A percentile compares a stretch with the other conserved stretches of the same genome.
phyloP scores from a whole-genome alignment of 92 coral and sea anemone species.

The Epizoanthus rinbou region DNA sequence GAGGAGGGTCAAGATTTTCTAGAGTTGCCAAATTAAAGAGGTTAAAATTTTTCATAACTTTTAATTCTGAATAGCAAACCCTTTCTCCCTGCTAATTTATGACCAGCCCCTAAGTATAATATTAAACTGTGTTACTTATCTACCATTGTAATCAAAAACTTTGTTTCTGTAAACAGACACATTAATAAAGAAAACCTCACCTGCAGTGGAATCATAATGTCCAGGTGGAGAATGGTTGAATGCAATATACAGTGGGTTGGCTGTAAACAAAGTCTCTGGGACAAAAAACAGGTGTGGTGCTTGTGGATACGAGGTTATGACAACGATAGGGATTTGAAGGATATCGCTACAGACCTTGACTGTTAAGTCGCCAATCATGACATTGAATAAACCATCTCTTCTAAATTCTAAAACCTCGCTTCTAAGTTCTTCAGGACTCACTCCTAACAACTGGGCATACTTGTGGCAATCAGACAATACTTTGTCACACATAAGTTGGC shows the following conservation, averaged over 20 bases:
- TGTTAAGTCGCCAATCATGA: conserved; percentile 59
- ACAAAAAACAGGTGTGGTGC: conserved; percentile 57
- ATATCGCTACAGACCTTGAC: conserved; percentile 65
- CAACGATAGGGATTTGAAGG: conserved; percentile 67
- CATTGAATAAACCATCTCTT: conserved; percentile 57
- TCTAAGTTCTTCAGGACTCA: conserved; percentile 16
- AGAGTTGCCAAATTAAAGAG: no score
- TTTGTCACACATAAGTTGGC: conserved; percentile 46
- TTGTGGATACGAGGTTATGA: conserved; percentile 54
- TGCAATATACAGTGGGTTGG: conserved; percentile 59
- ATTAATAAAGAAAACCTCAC: conserved; percentile 21
- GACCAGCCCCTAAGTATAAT: no score
- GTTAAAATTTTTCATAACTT: no score
- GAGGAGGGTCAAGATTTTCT: no score
- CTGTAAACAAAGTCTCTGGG: conserved; percentile 51
- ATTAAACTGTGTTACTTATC: no score
- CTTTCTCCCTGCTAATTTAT: no score
- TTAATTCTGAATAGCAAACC: no score
- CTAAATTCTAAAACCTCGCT: conserved; percentile 20
- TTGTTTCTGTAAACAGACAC: no score
- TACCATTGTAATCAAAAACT: no score
- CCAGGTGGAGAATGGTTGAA: conserved; percentile 69
- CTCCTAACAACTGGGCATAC: conserved; percentile 38
- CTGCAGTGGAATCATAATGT: conserved; percentile 68
- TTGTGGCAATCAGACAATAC: conserved; percentile 10